These are phyloP conservation scores for Phaethornis superciliosus DNA, from an alignment of 2,113 vertebrate genomes.

Conservation along the genomic window DNA sequence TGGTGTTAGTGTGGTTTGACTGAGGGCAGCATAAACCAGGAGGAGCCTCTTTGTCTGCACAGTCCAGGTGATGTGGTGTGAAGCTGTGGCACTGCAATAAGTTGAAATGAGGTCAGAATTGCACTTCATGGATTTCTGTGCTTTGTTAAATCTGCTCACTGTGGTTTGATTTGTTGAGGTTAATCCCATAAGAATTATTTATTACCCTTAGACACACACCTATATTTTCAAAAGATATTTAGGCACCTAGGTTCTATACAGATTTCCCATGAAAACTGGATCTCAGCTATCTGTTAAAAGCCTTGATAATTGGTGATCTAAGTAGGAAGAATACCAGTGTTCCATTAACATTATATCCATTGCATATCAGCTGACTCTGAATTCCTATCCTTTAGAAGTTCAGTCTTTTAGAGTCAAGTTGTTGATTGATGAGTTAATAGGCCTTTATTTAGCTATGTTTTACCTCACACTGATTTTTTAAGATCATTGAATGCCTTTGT, in stretches of 20 bases:
- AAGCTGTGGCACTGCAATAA: background rate
- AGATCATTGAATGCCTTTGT: slow-evolving; percentile 1
- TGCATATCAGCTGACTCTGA: slow-evolving; percentile 35
- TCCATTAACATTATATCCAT: slow-evolving; percentile 58
- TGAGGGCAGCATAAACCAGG: slow-evolving; percentile 13
- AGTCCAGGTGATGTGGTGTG: background rate
- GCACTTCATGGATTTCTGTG: background rate
- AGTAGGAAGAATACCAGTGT: slow-evolving; percentile 33
- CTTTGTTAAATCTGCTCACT: slow-evolving; percentile 24
- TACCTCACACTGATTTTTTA: slow-evolving; percentile 19
- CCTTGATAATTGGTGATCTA: slow-evolving; percentile 57
- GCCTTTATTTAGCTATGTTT: slow-evolving; percentile 19
- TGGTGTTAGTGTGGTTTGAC: slow-evolving; percentile 6
- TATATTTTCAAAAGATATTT: background rate
- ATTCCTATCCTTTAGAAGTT: slow-evolving; percentile 26
- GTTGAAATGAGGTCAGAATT: slow-evolving; percentile 33
- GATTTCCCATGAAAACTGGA: slow-evolving; percentile 26
- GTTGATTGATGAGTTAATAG: slow-evolving; percentile 32
- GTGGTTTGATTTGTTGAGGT: slow-evolving; percentile 8
- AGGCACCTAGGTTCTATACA: background rate
- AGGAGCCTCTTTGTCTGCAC: slow-evolving; percentile 33
- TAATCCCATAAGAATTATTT: slow-evolving; percentile 26
- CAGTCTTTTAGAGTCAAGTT: slow-evolving; percentile 3
- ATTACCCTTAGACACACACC: background rate
- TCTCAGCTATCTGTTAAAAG: slow-evolving; percentile 44